Base-by-base conservation (phyloP, 1,140 invertebrate species). In the Achatina immaculata region DNA sequence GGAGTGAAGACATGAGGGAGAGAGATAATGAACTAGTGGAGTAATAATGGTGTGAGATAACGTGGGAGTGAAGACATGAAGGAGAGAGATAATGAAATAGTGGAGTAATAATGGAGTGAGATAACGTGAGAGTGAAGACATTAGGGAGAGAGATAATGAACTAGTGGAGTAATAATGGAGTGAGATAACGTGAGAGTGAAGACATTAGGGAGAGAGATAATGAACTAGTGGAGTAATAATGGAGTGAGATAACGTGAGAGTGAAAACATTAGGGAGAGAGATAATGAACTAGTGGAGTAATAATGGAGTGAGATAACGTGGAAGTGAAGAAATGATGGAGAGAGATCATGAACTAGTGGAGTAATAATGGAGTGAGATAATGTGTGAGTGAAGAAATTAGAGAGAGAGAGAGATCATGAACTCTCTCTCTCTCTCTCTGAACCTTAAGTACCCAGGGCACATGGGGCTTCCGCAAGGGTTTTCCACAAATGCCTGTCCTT, bases 1-100 rank as follows among this genome's bases (percentile, higher is more conserved):
- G 24, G 81, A 40, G 62, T 62, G 58, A 80, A 28, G 31, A 55
- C 80, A 45, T 77, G 55, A 82, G 55, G 45, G 38, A 36, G 48
- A n/a, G 73, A 72, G n/a, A 31, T 31, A 69, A 75, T 78, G 24
- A 72, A 58, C 11, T 58, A 78, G 75, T n/a, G 55, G 40, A 6
- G 36, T 51, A 38, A 28, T 34, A 28, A 65, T 31, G 24, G 48
- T 38, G 66, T 24, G 48, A 40, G 55, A 36, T 51, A 65, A 55
- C 16, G n/a, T n/a, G 75, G 24, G 48, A 65, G 38, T 42, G 34
- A 65, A 24, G 16, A 24, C 16, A 24, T 55, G 48, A 14, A 19
- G 2, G 48, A 21, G 21, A 9, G 48, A 7, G 48, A 9, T 3
- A 14, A 24, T 14, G 48, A 21, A 24, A 2, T 14, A 14, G 48